These are phyloP conservation scores for Xylocampa areola DNA, from an alignment of 2,888 invertebrate genomes.

Conservation along the genomic window DNA sequence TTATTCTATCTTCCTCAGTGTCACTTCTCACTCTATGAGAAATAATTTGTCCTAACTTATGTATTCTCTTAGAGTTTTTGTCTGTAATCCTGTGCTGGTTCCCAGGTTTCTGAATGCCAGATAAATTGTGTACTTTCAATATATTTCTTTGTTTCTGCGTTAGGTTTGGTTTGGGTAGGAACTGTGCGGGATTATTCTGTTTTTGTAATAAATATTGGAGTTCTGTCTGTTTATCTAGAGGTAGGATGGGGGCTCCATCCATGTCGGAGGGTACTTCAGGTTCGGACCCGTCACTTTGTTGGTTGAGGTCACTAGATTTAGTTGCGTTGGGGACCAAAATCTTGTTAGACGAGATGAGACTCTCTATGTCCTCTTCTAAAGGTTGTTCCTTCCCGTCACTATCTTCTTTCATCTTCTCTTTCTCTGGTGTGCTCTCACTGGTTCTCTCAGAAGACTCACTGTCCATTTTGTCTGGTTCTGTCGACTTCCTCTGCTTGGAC, in stretches of 20 bases:
- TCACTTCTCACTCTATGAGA: slow-evolving; percentile 68
- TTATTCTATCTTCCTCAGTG: slow-evolving; percentile 73
- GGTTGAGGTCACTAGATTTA: slow-evolving; percentile 64
- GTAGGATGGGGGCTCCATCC: slow-evolving; percentile 73
- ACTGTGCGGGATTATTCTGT: slow-evolving; percentile 86
- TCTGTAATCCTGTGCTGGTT: slow-evolving; percentile 80
- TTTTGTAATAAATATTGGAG: slow-evolving; percentile 84
- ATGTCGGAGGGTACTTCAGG: slow-evolving; percentile 72
- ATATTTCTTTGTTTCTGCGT: slow-evolving; percentile 81
- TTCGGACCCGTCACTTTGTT: slow-evolving; percentile 77
- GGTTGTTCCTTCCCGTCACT: slow-evolving; percentile 60
- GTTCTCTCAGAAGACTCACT: slow-evolving; percentile 80
- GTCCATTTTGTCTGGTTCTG: slow-evolving; percentile 76
- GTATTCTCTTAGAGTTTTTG: slow-evolving; percentile 83
- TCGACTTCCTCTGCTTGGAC: slow-evolving; percentile 80
- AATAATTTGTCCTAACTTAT: slow-evolving; percentile 83
- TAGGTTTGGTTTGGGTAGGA: slow-evolving; percentile 78
- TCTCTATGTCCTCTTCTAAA: slow-evolving; percentile 86
- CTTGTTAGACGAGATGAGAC: slow-evolving; percentile 86
- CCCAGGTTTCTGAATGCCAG: slow-evolving; percentile 78
- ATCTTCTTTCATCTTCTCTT: slow-evolving; percentile 68
- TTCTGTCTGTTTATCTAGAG: slow-evolving; percentile 86
- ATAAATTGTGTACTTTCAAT: slow-evolving; percentile 76
- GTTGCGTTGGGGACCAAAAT: slow-evolving; percentile 81
- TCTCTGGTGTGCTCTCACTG: slow-evolving; percentile 79